Conservation (phyloP, 2,113 vertebrate species). For the Poecile atricapillus region DNA sequence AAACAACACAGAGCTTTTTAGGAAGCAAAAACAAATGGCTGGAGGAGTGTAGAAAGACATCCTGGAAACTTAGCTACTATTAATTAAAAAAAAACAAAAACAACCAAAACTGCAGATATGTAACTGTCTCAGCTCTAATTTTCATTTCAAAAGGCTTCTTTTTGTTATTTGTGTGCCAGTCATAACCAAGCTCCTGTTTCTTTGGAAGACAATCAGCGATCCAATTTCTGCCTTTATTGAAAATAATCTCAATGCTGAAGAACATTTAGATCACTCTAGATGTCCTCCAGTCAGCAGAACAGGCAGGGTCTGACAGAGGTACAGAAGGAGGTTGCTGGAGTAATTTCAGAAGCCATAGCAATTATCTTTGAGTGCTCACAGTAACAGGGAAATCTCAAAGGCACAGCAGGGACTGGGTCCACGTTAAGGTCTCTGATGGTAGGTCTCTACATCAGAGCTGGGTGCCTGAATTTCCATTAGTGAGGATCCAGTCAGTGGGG, state of each 20-base stretch:
- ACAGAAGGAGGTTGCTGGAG: background rate
- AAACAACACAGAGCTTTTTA: conserved; percentile 36
- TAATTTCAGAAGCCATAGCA: background rate
- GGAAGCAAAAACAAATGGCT: conserved; percentile 35
- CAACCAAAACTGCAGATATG: background rate
- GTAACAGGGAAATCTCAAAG: background rate
- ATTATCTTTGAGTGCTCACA: background rate
- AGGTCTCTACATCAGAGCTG: background rate
- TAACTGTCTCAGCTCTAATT: background rate
- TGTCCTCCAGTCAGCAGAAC: background rate
- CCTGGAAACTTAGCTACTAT: conserved; percentile 12
- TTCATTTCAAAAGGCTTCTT: conserved; percentile 15
- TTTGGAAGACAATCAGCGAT: background rate
- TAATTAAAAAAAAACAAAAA: background rate
- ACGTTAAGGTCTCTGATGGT: background rate
- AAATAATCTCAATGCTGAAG: background rate
- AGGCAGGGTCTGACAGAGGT: background rate
- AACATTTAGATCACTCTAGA: background rate
- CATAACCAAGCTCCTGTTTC: background rate
- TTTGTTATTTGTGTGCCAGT: conserved; percentile 7
- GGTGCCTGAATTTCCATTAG: background rate
- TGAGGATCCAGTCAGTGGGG: background rate
- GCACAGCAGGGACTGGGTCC: background rate
- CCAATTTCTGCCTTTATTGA: background rate
- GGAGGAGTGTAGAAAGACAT: background rate